phyloP scores from a whole-genome alignment of 2,888 invertebrate species.

The Reticulitermes lucifugus region DNA sequence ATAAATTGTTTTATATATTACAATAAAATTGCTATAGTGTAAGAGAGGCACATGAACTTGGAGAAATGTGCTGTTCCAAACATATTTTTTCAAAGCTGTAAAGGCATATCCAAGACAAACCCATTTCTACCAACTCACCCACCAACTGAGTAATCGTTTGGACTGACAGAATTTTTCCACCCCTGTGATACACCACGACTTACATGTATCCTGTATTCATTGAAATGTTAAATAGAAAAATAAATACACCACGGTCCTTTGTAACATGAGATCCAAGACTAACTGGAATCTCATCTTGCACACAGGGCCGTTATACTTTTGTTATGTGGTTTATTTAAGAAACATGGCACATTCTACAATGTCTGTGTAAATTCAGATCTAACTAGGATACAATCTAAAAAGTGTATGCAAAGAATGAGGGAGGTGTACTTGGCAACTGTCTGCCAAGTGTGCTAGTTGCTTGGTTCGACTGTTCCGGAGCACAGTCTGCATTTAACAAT shows the following conservation, averaged over 20 bases:
- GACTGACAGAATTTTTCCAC: constrained; percentile 8
- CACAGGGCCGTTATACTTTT: constrained; percentile 33
- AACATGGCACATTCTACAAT: constrained; percentile 56
- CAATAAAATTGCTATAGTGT: background rate
- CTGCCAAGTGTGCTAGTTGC: constrained; percentile 42
- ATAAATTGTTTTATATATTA: background rate
- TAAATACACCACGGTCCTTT: constrained; percentile 28
- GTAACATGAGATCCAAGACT: constrained; percentile 18
- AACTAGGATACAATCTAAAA: constrained; percentile 50
- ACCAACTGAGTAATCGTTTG: background rate
- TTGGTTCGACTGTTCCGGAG: constrained; percentile 38
- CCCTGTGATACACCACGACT: constrained; percentile 2
- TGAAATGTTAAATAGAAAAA: constrained; percentile 28
- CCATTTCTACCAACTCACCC: background rate
- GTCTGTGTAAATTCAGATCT: constrained; percentile 53
- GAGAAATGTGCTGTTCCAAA: background rate
- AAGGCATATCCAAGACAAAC: background rate
- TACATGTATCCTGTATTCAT: background rate
- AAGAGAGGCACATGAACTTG: background rate
- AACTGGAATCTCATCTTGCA: constrained; percentile 27
- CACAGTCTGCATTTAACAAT: constrained; percentile 25
- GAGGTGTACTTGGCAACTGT: constrained; percentile 3
- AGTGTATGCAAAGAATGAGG: constrained; percentile 48
- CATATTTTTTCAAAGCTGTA: background rate
- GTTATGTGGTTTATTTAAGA: constrained; percentile 53